phyloP scores from a whole-genome alignment of 1,140 invertebrate species.

The Melitaea cinxia region DNA sequence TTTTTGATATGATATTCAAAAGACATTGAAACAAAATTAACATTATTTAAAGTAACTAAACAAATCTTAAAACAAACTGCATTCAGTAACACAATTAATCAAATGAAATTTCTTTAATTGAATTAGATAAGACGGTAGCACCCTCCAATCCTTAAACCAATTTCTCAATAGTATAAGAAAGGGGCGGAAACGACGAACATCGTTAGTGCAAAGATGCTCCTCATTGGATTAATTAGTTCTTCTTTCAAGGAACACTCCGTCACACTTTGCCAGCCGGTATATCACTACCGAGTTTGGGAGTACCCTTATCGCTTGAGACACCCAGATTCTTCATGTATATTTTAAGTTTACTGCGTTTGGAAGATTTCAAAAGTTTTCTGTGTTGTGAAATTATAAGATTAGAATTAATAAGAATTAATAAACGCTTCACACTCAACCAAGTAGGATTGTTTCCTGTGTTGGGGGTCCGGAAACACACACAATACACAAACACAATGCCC shows the following conservation, averaged over 20 bases:
- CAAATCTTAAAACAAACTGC: too few relatives aligned
- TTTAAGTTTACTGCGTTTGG: slow-evolving; percentile 52
- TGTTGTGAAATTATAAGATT: too few relatives aligned
- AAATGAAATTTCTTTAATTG: slow-evolving; percentile 19
- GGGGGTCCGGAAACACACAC: too few relatives aligned
- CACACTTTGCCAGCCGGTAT: slow-evolving; percentile 51
- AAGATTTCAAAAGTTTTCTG: slow-evolving; percentile 36
- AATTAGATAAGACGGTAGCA: slow-evolving; percentile 11
- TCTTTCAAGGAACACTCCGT: slow-evolving; percentile 39
- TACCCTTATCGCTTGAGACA: slow-evolving; percentile 57
- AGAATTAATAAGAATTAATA: too few relatives aligned
- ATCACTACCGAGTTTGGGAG: slow-evolving; percentile 49
- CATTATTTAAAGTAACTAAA: too few relatives aligned
- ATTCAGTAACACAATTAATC: neutral
- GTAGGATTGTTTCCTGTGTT: too few relatives aligned
- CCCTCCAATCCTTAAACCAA: slow-evolving; percentile 45
- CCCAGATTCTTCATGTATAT: slow-evolving; percentile 60
- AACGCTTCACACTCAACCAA: slow-evolving; percentile 62
- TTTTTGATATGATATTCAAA: too few relatives aligned
- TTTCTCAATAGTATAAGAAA: slow-evolving; percentile 50
- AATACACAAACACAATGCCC: too few relatives aligned
- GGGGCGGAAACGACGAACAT: slow-evolving; percentile 66
- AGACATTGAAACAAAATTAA: too few relatives aligned
- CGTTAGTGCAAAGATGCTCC: slow-evolving; percentile 67
- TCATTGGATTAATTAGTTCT: slow-evolving; percentile 77